Percentiles rank a stretch among this genome's conserved stretches.
Conservation (phyloP, 2,888 invertebrate species). For the Boloria selene region DNA sequence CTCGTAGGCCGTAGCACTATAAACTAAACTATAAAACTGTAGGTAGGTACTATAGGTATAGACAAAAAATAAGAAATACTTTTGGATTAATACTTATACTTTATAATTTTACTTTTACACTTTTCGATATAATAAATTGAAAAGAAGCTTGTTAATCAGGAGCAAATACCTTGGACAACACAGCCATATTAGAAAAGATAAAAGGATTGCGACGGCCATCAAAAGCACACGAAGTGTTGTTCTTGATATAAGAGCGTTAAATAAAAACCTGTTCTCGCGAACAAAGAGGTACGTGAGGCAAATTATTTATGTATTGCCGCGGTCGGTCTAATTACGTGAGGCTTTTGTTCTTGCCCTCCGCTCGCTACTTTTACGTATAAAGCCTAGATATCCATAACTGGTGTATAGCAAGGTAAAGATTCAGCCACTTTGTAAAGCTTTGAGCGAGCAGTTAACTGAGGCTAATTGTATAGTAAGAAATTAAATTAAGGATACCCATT, state of each 20-base stretch:
- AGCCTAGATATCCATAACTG: slow-evolving; percentile 65
- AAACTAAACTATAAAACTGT: too few species aligned
- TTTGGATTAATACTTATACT: too few species aligned
- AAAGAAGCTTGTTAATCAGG: slow-evolving; percentile 17
- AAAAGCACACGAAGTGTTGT: slow-evolving; percentile 72
- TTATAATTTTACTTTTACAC: too few species aligned
- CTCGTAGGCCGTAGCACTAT: too few species aligned
- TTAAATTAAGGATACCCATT: slow-evolving; percentile 25
- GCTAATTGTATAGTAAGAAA: slow-evolving; percentile 35
- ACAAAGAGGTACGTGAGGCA: slow-evolving; percentile 80
- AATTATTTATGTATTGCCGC: slow-evolving; percentile 81
- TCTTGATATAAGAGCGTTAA: slow-evolving; percentile 76
- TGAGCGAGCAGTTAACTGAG: slow-evolving; percentile 32
- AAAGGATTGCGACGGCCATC: slow-evolving; percentile 68
- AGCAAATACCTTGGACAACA: slow-evolving; percentile 31
- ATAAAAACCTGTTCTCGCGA: slow-evolving; percentile 75
- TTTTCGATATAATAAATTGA: neutral
- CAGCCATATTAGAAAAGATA: slow-evolving; percentile 48
- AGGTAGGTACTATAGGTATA: too few species aligned
- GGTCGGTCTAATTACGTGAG: slow-evolving; percentile 79
- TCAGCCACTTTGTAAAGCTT: slow-evolving; percentile 54
- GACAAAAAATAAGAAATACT: neutral
- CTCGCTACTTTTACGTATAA: slow-evolving; percentile 58
- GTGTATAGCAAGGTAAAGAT: slow-evolving; percentile 56
- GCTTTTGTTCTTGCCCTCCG: slow-evolving; percentile 74